These are phyloP conservation scores for Drosophila ficusphila DNA, from an alignment of 1,140 invertebrate species.

Conservation along the genomic window DNA sequence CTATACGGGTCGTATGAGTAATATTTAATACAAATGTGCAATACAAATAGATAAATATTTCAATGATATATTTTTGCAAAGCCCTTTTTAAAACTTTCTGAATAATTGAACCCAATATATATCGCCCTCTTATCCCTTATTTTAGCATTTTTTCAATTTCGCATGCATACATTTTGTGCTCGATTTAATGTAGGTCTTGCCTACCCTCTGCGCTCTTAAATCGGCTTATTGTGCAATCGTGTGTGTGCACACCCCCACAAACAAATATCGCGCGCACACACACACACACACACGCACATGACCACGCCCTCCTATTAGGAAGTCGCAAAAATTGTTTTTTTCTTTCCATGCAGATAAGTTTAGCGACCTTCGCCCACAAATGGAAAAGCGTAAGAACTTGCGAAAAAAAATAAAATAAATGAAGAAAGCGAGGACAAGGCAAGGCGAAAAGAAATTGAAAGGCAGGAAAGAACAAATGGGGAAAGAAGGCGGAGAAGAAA, in stretches of 20 bases:
- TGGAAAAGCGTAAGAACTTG: conserved; percentile 5
- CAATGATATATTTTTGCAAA: too few species aligned
- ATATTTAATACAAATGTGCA: too few species aligned
- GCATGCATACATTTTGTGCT: conserved; percentile 71
- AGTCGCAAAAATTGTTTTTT: conserved; percentile 35
- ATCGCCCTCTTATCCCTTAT: not conserved
- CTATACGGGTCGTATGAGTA: not conserved
- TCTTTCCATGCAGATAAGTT: conserved; percentile 74
- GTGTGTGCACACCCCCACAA: conserved; percentile 57
- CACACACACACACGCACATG: conserved; percentile 24
- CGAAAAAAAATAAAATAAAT: conserved; percentile 17
- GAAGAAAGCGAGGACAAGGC: conserved; percentile 48
- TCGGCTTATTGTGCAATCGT: conserved; percentile 73
- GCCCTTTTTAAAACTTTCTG: not conserved
- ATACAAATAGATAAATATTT: too few species aligned
- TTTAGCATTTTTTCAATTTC: conserved; percentile 45
- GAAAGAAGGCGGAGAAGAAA: conserved; percentile 4
- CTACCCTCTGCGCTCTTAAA: conserved; percentile 29
- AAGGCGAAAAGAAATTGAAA: conserved; percentile 58
- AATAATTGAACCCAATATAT: conserved; percentile 3
- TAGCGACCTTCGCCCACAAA: conserved; percentile 77
- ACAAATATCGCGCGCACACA: conserved; percentile 26
- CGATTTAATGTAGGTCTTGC: conserved; percentile 59
- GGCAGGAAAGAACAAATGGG: conserved; percentile 25
- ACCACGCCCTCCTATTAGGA: conserved; percentile 35